Conservation (phyloP, 2,797 vertebrate species). For the Semotilus atromaculatus region DNA sequence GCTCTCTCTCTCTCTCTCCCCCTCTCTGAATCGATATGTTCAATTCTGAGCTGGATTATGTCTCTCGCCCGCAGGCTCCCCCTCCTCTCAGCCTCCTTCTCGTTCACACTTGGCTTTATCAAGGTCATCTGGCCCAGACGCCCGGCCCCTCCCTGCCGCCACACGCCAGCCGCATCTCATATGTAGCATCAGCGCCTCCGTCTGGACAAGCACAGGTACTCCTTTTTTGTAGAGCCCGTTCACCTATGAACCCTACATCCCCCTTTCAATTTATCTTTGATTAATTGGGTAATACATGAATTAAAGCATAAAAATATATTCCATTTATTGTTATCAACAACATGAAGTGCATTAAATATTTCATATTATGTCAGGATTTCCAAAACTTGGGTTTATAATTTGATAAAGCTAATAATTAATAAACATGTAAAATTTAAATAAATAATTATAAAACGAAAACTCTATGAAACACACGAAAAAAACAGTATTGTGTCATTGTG, state of each 20-base stretch:
- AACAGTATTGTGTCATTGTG: neutral
- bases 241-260: neutral
- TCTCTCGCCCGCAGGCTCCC: constrained; percentile 39
- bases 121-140: constrained; percentile 62
- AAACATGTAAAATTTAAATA: neutral
- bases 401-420: neutral
- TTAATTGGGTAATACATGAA: too few relatives aligned
- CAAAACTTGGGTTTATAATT: neutral
- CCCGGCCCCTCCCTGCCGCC: constrained; percentile 19
- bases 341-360: neutral
- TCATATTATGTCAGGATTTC: neutral
- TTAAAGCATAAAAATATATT: too few relatives aligned
- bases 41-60: constrained; percentile 48
- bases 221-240: too few relatives aligned
- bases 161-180: neutral
- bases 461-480: neutral
- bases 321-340: neutral
- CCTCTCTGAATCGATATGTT: constrained; percentile 56
- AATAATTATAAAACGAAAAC: neutral
- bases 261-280: too few relatives aligned
- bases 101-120: constrained; percentile 56
- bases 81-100: constrained; percentile 51
- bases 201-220: constrained; percentile 1
- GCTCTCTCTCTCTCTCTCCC: constrained; percentile 1
- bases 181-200: constrained; percentile 34